Base-by-base conservation (phyloP, 2,113 vertebrate genomes). In the Cygnus buccinator region DNA sequence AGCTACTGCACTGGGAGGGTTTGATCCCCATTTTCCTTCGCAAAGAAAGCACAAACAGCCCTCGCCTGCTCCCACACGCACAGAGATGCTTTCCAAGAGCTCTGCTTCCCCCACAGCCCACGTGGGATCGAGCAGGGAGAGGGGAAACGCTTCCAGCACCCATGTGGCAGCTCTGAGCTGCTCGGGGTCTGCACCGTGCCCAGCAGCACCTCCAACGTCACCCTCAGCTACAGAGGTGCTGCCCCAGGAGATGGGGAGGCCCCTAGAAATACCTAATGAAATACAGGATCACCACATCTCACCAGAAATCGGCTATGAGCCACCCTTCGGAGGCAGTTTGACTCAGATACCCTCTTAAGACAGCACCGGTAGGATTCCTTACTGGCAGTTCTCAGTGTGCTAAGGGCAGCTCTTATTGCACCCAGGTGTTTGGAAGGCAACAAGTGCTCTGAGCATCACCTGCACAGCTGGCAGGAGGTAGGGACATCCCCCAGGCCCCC, bases 11-110 rank as follows among this genome's bases (percentile, higher is more conserved):
- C 7, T 16, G 23, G 61, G 46, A 73, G 83, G 55, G 33, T 57
- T 50, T 44, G 31, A 12, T 87, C 66, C 57, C 48, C 5, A 0
- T 22, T 39, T 23, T 41, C 70, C 87, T 84, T 84, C 52, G 20
- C 4, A 5, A 48, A 28, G 41, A 84, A 89, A 92, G 80, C 16
- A 2, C 2, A 1, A 84, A 37, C 95, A 95, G 80, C 90, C 80
- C 44, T 84, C 0, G 0, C 41, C 55, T 48, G 80, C 90, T 96
- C 90, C 94, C 74, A 89, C 94, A 23, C 74, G n/a, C 2, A 2
- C 41, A 2, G 2, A 95, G 37, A 91, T 33, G 54, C 50, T 90
- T 92, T 92, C 92, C 77, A 92, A 92, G 86, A 92, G 84, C 54
- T 94, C 62, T 79, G 58, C 90, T 95, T 95, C 90, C 77, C 89